Evolutionary conservation across 2,113 vertebrate genomes (phyloP), one percentile per base, ranked within the genome.

Genomic region (Castor canadensis): DNA sequence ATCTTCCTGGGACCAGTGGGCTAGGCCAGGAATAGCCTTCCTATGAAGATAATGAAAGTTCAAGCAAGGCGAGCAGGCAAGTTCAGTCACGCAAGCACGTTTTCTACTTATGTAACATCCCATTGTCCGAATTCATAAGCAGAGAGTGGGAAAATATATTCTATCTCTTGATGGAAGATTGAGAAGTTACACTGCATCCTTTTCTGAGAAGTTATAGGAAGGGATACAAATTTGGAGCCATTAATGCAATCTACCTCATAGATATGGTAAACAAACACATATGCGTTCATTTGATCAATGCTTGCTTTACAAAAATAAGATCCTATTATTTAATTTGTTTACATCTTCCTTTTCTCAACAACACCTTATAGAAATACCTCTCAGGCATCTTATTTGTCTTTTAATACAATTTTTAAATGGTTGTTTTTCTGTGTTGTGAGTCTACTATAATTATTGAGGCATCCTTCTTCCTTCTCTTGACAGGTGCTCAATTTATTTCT

Each of bases 301-400:
- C 87, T 81, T 73, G 89, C 43, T 85, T 89, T 95, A 47, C 32
- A 94, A 85, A 91, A 94, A 79, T 84, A 64, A 4, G 17, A 87
- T 87, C 35, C 38, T 82, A 60, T 52, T 79, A n/a, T 47, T 3
- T 72, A 66, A 85, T 80, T 91, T 94, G 24, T 66, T 81, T 88
- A 17, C 17, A 64, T 82, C 30, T 86, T 71, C 17, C 47, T 92
- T 82, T 93, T 86, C 62, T 83, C 79, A 77, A 12, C 24, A 71
- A 56, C 24, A 87, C 45, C 54, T 71, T 83, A 22, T 67, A 73
- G 72, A 75, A 82, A 45, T 87, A 92, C 26, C 49, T 92, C 26
- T 67, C 64, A 49, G 30, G 93, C 47, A 79, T 89, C 58, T 89
- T 86, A 83, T 3, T 89, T 64, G 60, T 85, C n/a, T 91, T 49